phyloP scores from a whole-genome alignment of 2,113 vertebrate species.

The Carassius auratus region DNA sequence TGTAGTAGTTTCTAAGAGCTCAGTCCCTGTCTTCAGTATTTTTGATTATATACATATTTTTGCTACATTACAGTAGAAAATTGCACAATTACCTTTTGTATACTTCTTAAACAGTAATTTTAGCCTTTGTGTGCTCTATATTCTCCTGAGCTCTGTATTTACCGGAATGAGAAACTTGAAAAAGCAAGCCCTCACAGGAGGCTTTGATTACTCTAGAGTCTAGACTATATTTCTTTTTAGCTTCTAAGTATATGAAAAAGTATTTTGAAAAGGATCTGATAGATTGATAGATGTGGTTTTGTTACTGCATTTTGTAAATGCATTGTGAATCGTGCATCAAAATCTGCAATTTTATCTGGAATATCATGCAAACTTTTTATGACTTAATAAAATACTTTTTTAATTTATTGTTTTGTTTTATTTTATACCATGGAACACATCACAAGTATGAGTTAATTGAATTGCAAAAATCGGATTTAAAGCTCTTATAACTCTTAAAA shows the following conservation, averaged over 20 bases:
- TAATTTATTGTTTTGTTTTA: no score
- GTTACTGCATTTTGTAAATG: conserved; percentile 3
- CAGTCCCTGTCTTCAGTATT: background rate
- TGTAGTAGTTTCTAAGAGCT: conserved; percentile 2
- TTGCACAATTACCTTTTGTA: background rate
- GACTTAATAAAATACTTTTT: no score
- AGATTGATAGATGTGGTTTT: background rate
- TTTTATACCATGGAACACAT: no score
- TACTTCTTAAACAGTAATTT: background rate
- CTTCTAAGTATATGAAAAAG: background rate
- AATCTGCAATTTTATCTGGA: no score
- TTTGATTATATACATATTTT: background rate
- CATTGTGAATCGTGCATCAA: background rate
- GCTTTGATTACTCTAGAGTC: background rate
- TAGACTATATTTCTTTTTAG: background rate
- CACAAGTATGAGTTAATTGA: no score
- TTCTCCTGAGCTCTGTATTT: background rate
- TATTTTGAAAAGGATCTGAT: background rate
- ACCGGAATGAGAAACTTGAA: conserved; percentile 21
- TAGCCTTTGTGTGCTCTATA: background rate
- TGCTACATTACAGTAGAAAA: background rate
- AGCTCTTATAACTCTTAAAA: no score
- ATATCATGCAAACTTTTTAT: no score
- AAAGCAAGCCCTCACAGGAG: background rate
- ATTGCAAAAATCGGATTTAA: no score